Base-by-base conservation (phyloP, 1,140 invertebrate species). In the Drosophila littoralis region DNA sequence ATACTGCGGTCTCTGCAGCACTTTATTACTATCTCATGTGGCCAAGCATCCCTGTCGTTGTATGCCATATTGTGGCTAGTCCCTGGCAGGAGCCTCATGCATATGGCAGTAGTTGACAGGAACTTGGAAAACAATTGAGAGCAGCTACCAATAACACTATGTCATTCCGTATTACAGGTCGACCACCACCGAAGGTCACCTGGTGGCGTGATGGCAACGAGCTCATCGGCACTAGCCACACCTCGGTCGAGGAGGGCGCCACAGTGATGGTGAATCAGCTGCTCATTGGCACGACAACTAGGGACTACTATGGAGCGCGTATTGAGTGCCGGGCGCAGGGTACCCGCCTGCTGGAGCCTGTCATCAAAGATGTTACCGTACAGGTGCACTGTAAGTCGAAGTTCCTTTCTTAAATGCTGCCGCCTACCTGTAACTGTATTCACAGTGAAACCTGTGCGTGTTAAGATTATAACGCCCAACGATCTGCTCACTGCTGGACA, bases 121-220 rank as follows among this genome's bases (percentile, higher is more conserved):
- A 15, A 33, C 59, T 28, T 28, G 22, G 22, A 28, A 28, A 58
- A 54, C 40, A 33, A 59, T 61, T 15, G 42, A 32, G 15, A 32
- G 13, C 38, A 38, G 22, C 33, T 57, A 58, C 22, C 22, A 28
- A 28, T 28, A 28, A 28, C 22, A 28, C 22, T 28, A 22, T 28
- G 32, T 12, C 32, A 35, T n/a, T 32, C 17, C 7, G 15, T 60
- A 51, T 17, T 54, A 5, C 75, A 95, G 95, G 95, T 74, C 94
- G 94, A 75, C 96, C 96, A 12, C 93, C 94, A 35, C 96, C 96
- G 1, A 93, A 94, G 59, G 94, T 97, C 35, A 96, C 94, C 7
- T 97, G 96, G 96, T 97, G 96, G 96, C 94, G 95, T 70, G 95
- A 96, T 72, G 94, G 94, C 52, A 93, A 94, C 33, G 92, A 97